Conservation (phyloP, 2,797 vertebrate species). For the Acanthurus tractus region DNA sequence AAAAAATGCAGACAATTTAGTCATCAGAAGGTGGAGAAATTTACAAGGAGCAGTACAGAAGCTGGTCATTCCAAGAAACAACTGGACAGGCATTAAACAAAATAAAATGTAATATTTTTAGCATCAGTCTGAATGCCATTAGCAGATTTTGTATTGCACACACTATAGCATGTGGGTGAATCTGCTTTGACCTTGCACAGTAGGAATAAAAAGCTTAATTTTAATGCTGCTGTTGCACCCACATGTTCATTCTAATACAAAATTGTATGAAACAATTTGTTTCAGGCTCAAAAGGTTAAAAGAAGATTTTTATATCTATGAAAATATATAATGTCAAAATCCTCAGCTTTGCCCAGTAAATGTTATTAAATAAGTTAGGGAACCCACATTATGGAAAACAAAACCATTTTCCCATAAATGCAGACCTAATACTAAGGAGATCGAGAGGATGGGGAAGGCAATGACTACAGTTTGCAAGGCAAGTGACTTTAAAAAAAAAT, state of each 20-base stretch:
- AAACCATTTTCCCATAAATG: not conserved
- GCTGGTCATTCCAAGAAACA: not conserved
- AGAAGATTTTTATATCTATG: not conserved
- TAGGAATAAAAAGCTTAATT: slow-evolving; percentile 19
- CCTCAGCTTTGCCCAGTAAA: not conserved
- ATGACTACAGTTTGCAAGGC: not conserved
- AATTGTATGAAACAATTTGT: not conserved
- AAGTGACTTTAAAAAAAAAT: slow-evolving; percentile 21
- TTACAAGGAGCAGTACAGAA: not conserved
- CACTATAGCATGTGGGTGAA: slow-evolving; percentile 24
- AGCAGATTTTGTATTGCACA: slow-evolving; percentile 10
- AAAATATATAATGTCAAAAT: not conserved
- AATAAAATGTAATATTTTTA: slow-evolving; percentile 8
- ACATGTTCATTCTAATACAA: not conserved
- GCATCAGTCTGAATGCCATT: slow-evolving; percentile 3
- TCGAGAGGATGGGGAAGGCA: not conserved
- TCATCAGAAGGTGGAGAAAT: not conserved
- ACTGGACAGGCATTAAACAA: not conserved
- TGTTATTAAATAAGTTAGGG: not conserved
- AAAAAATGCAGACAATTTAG: not conserved
- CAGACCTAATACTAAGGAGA: not conserved
- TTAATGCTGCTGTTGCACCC: not conserved
- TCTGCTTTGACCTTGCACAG: slow-evolving; percentile 9
- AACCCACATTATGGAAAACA: not conserved
- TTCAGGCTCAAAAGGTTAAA: not conserved